Percentiles rank a stretch among this genome's conserved stretches.
phyloP scores from a whole-genome alignment of 2,113 vertebrate genomes.

The Symphodus melops region DNA sequence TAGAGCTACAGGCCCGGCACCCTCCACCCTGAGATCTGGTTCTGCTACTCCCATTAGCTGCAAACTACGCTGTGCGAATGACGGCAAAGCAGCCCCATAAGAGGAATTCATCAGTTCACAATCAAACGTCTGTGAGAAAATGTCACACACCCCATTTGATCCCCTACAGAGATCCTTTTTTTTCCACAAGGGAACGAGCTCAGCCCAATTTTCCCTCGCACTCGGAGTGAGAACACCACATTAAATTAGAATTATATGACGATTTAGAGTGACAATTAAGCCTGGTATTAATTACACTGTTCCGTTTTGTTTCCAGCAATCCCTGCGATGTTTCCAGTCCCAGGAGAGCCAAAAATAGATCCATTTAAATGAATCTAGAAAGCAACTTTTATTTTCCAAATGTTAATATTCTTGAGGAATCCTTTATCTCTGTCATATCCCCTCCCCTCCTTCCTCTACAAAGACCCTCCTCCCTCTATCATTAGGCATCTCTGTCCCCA shows the following conservation, averaged over 20 bases:
- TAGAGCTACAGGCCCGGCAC: neutral
- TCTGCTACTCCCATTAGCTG: slow-evolving; percentile 59
- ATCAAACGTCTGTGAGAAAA: slow-evolving; percentile 70
- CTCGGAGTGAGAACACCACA: slow-evolving; percentile 33
- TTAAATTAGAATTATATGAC: slow-evolving; percentile 61
- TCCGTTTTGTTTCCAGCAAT: slow-evolving; percentile 61
- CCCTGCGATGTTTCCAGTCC: slow-evolving; percentile 42
- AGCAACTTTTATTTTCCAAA: slow-evolving; percentile 57
- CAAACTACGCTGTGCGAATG: neutral
- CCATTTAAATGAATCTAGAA: slow-evolving; percentile 49
- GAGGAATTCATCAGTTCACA: slow-evolving; percentile 54
- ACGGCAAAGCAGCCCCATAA: slow-evolving; percentile 36
- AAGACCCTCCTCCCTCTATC: slow-evolving; percentile 71
- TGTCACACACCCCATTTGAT: slow-evolving; percentile 61
- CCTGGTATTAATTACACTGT: slow-evolving; percentile 62
- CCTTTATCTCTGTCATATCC: slow-evolving; percentile 68
- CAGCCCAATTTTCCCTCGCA: slow-evolving; percentile 46
- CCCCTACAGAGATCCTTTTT: slow-evolving; percentile 47
- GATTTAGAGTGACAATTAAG: slow-evolving; percentile 63
- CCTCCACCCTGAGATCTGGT: slow-evolving; percentile 37
- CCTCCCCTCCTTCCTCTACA: slow-evolving; percentile 40
- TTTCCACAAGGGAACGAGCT: slow-evolving; percentile 46
- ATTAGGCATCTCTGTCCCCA: slow-evolving; percentile 74
- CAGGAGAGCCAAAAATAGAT: slow-evolving; percentile 53
- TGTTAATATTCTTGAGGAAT: slow-evolving; percentile 68